phyloP scores from a whole-genome alignment of 2,797 vertebrate genomes.

The Eremophila alpestris region DNA sequence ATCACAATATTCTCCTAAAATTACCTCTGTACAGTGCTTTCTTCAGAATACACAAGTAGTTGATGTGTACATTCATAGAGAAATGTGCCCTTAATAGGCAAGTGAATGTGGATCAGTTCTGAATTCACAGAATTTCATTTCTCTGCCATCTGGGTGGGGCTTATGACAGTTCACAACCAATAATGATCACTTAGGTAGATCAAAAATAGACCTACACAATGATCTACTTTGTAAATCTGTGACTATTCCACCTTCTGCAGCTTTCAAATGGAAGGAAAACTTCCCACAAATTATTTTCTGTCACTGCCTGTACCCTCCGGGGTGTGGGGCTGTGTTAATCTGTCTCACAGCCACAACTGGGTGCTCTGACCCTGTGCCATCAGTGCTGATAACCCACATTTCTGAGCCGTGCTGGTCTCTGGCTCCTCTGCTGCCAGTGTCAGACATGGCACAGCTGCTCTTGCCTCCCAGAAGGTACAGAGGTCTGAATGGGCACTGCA shows the following conservation, averaged over 20 bases:
- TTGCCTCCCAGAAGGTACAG: background rate
- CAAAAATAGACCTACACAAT: background rate
- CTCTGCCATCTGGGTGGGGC: background rate
- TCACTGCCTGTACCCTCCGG: background rate
- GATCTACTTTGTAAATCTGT: background rate
- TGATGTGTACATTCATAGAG: background rate
- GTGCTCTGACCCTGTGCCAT: rapidly evolving
- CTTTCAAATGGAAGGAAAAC: background rate
- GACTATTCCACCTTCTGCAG: background rate
- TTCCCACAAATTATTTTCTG: background rate
- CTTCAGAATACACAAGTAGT: background rate
- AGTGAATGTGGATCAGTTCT: background rate
- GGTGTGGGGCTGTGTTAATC: background rate
- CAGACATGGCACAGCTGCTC: background rate
- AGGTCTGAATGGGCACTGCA: background rate
- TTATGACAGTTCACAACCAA: background rate
- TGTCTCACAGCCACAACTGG: background rate
- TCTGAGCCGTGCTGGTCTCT: background rate
- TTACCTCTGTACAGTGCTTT: background rate
- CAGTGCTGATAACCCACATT: background rate
- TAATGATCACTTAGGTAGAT: background rate
- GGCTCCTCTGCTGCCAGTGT: background rate
- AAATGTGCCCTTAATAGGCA: background rate
- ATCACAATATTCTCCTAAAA: background rate
- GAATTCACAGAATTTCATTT: background rate